Evolutionary conservation across 2,113 vertebrate genomes (phyloP), one percentile per base, ranked within the genome.

Genomic region (Probosciger aterrimus): DNA sequence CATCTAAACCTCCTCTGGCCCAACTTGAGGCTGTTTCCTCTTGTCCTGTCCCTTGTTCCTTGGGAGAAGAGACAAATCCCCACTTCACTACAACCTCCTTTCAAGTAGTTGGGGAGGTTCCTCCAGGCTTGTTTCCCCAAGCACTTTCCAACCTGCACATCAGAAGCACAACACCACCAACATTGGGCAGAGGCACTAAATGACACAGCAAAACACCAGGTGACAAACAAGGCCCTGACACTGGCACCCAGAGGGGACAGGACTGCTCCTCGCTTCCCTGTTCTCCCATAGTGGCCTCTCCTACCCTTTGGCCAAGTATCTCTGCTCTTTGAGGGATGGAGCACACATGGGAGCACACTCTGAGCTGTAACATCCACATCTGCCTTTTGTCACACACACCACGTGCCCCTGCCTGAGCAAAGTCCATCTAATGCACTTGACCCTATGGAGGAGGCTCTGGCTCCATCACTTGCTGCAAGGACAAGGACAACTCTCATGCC

Each of bases 221-320:
- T 37, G 64, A 77, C 25, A 23, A 77, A 33, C 25, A 23, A 77
- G 35, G 22, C 20, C 10, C 52, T 59, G 33, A 59, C 57, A 35
- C 33, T 24, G 2, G 1, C 2, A 2, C 28, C 31, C 0, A 0
- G 47, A 24, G 14, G 23, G 44, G 30, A 33, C 1, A 1, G 24
- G 70, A 59, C 17, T 1, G 4, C 55, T 22, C 33, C 4, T 3
- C 2, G 2, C 57, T 43, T 37, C 25, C 52, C 18, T 15, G 23
- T 31, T 16, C 70, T 62, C 59, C n/a, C 6, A 1, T 24, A 1
- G 2, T 44, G 28, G 14, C 30, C 31, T 71, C n/a, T 53, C 3
- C 2, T 14, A 8, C 13, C 8, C 0, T 44, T 46, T 4, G 4
- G 47, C 39, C 27, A 16, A 18, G 30, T 12, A 5, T 70, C 77